Base-by-base conservation (phyloP, 2,888 invertebrate genomes). In the Dasypogon diadema region DNA sequence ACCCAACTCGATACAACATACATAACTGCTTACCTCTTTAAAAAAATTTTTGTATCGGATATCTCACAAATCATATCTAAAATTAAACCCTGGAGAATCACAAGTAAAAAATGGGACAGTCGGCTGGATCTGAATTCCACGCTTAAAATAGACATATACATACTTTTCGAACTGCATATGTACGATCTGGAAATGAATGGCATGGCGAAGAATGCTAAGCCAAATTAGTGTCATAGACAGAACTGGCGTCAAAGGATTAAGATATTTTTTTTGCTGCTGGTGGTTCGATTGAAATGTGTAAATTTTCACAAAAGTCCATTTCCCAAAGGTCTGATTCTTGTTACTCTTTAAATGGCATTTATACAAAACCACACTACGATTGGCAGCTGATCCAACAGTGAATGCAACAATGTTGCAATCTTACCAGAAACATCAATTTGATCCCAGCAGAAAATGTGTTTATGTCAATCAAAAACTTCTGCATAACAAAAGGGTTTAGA, bases 31-130 rank as follows among this genome's bases (percentile, higher is more conserved):
- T 30, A 30, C 3, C 30, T 30, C 30, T 30, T 30, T 30, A 3
- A 30, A n/a, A n/a, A 30, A 5, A 8, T 30, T 30, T 48, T n/a
- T 12, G 12, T 48, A 48, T 48, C 48, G 48, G 12, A 48, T 48
- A 48, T 48, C 48, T 8, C 12, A 48, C 12, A 48, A 48, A 48
- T 48, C 48, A 48, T 48, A 48, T 12, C 48, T 48, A 48, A 48
- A 48, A 6, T 48, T 48, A 48, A 48, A 48, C 48, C 12, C 48
- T 48, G 48, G 48, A 48, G 48, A 14, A 16, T 2, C 4, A 3
- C 48, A 14, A 30, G 48, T 26, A 58, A 30, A 58, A 58, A 58
- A 30, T 58, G 30, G 58, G 58, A 58, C 58, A 58, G 58, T 26
- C 58, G 26, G 12, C 30, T 24, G 58, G 12, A 58, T 58, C 30